phyloP scores from a whole-genome alignment of 35 echinoderm and acorn worm genomes.

The Acanthaster planci region DNA sequence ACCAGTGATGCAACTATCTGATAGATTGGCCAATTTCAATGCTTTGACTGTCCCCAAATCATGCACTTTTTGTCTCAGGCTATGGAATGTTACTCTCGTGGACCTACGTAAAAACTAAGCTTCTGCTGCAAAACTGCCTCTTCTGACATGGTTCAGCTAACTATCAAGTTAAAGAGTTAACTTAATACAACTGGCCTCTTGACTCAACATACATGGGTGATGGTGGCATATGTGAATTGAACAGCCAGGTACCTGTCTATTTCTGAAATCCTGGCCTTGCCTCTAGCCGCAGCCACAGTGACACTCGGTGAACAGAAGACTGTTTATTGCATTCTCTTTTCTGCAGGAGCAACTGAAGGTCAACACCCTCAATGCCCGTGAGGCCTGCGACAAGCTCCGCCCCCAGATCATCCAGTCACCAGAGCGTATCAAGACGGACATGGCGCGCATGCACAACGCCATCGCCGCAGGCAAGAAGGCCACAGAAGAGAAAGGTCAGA shows the following conservation, averaged over 20 bases:
- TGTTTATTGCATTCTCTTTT: background rate
- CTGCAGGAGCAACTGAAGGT: constrained; percentile 83
- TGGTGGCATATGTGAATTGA: too few species aligned
- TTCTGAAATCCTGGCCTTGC: background rate
- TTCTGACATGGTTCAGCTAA: too few species aligned
- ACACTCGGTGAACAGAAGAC: background rate
- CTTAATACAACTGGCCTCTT: background rate
- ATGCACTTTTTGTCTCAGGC: too few species aligned
- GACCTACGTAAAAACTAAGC: too few species aligned
- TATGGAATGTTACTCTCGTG: too few species aligned
- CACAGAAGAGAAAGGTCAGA: constrained; percentile 75
- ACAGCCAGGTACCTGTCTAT: background rate
- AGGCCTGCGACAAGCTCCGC: constrained; percentile 64
- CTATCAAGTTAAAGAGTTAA: too few species aligned
- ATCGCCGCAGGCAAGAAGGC: constrained; percentile 58
- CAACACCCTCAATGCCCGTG: constrained; percentile 48
- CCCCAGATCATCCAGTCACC: constrained; percentile 95
- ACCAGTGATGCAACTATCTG: too few species aligned
- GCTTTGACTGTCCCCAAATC: too few species aligned
- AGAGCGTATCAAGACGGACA: constrained; percentile 92
- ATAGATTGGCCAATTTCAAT: too few species aligned
- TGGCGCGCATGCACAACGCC: constrained; percentile 79
- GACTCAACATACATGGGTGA: too few species aligned
- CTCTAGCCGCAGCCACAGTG: background rate
- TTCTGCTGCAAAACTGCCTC: too few species aligned